A percentile compares a stretch with the other conserved stretches of the same genome.
These are phyloP conservation scores for Saturnia pavonia DNA, from an alignment of 2,888 invertebrate genomes.

Conservation along the genomic window DNA sequence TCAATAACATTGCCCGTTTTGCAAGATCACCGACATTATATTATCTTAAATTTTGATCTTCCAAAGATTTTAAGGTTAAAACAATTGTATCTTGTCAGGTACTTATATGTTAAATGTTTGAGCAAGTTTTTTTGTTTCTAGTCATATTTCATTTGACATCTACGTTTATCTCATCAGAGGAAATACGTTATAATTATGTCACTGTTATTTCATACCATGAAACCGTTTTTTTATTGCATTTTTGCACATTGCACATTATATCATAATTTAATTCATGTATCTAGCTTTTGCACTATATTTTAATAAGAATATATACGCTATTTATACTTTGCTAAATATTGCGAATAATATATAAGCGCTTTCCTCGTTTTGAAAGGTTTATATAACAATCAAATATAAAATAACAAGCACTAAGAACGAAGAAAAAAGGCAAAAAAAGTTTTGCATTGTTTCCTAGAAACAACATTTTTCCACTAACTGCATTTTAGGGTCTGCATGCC, in stretches of 20 bases:
- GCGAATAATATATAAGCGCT: no score
- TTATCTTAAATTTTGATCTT: neutral
- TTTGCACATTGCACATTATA: neutral
- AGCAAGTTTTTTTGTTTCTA: neutral
- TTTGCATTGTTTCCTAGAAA: neutral
- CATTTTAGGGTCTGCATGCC: constrained; percentile 18
- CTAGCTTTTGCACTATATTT: neutral
- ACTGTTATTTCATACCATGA: neutral
- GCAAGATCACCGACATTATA: no score
- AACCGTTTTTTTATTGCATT: neutral
- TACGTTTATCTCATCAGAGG: neutral
- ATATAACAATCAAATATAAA: neutral
- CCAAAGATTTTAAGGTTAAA: neutral
- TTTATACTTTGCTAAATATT: neutral
- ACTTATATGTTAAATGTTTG: neutral
- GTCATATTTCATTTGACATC: neutral
- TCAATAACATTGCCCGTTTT: no score
- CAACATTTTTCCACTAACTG: neutral
- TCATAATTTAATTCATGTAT: neutral
- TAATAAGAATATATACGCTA: neutral
- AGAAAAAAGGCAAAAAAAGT: neutral
- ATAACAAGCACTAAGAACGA: neutral
- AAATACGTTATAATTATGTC: neutral
- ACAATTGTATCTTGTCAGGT: neutral
- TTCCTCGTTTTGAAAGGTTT: neutral